Base-by-base conservation (phyloP, 2,113 vertebrate genomes). In the Turdus rufiventris region DNA sequence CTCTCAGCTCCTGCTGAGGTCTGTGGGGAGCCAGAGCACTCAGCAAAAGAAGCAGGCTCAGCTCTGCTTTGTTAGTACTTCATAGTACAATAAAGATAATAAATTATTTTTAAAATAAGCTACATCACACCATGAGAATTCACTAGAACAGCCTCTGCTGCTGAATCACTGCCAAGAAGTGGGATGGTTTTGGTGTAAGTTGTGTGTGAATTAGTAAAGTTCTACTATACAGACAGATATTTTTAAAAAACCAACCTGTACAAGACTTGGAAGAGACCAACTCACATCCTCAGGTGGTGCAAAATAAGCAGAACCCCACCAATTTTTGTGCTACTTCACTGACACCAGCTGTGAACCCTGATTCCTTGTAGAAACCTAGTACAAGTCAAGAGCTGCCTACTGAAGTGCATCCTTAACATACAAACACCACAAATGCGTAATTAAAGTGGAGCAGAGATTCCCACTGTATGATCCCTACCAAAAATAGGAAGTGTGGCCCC, bases 381-480 rank as follows among this genome's bases (percentile, higher is more conserved):
- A 42, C 57, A 91, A 79, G 50, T 68, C 96, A 95, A 97, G 94
- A 97, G 97, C 94, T 97, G 97, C 96, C 97, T 79, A 65, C 94
- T 97, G 96, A 98, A 96, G 95, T 90, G 92, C 94, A 94, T 94
- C 93, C 88, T 95, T 89, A 96, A 95, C 94, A 95, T 73, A 96
- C 62, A 96, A 93, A 93, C 31, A 12, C 91, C 96, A 95, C 94
- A 97, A 96, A 95, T 58, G 85, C 94, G 89, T 93, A 68, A 96
- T 84, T 97, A 80, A 91, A 96, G 88, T 96, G 95, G 90, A 96
- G 85, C 93, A 94, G 82, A 85, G 89, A 95, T 65, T 89, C 75
- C 95, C 91, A 96, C 95, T 91, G n/a, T 71, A 90, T 85, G 91
- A 96, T 92, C 93, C 88, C 96, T 92, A 97, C 81, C 82, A 81